Evolutionary conservation across 2,888 invertebrate genomes (phyloP).

Genomic region (Vandiemenella viatica): DNA sequence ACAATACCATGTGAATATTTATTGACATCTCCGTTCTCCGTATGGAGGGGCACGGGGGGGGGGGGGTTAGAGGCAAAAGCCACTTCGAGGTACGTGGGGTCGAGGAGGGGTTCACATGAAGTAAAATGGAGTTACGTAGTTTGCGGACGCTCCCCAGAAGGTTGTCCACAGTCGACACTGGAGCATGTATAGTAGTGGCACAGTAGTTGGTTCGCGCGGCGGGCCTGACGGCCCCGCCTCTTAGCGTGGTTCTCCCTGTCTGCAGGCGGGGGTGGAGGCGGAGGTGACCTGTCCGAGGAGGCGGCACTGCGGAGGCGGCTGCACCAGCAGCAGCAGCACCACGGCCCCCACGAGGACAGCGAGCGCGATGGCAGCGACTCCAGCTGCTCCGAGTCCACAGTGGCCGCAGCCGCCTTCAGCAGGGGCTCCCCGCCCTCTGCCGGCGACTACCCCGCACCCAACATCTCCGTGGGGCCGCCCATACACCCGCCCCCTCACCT

Average conservation of each 20-base stretch:
- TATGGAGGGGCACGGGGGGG: not conserved
- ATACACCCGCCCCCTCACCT: conserved; percentile 79
- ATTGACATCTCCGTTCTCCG: no score
- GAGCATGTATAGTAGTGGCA: not conserved
- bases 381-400: conserved; percentile 26
- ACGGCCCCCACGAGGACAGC: conserved; percentile 21
- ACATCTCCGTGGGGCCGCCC: conserved; percentile 86
- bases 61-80: no score
- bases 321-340: conserved; percentile 9
- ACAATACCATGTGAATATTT: no score
- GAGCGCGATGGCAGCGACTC: conserved; percentile 22
- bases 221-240: conserved; percentile 5
- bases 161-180: not conserved
- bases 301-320: conserved; percentile 21
- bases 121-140: no score
- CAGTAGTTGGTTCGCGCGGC: not conserved
- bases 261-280: conserved; percentile 9
- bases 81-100: no score
- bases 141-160: not conserved
- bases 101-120: not conserved
- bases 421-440: conserved; percentile 30
- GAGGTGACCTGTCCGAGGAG: conserved; percentile 18
- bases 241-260: conserved; percentile 17
- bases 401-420: conserved; percentile 19
- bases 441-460: conserved; percentile 62